Evolutionary conservation across 2,888 invertebrate species (phyloP), one percentile per base, ranked within the genome.

Genomic region (Steinernema carpocapsae): DNA sequence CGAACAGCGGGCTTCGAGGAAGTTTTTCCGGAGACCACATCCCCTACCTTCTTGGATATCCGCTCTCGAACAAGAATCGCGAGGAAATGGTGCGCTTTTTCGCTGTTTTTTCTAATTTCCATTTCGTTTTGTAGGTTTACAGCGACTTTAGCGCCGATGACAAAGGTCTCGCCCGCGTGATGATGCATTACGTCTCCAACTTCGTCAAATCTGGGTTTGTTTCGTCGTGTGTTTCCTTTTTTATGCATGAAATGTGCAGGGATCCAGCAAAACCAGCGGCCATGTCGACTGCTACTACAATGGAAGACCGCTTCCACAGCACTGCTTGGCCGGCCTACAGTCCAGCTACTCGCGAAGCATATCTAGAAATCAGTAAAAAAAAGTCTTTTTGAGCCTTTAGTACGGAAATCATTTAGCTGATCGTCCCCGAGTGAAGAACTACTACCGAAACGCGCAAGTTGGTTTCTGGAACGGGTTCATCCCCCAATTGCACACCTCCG

Each of bases 41-140:
- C 14, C 83, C 86, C 19, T 87, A 87, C 73, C 81, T 87, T 26
- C 81, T 87, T 32, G 87, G 87, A 19, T 87, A 88, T 77, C 87
- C 87, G 0, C 76, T 87, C 24, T 56, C 75, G 19, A 43, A 37
- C 32, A 71, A 71, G 59, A 19, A 72, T 19, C 70, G 72, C 42
- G 79, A 80, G n/a, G 52, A 42, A 76, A 71, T 48, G 76, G 26
- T 46, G 32, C 17, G 45, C 56, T 29, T 17, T 6, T 17, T 10
- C 1, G 64, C 72, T 24, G 42, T 43, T 17, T 17, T n/a, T n/a
- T n/a, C n/a, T n/a, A n/a, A n/a, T n/a, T n/a, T n/a, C n/a, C n/a
- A n/a, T n/a, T 37, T n/a, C 24, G 0, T 10, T n/a, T 26, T 78
- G 71, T 64, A 82, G 77, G 42, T 83, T 7, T 84, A 83, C 56